These are phyloP conservation scores for Epistrophe grossulariae DNA, from an alignment of 2,888 invertebrate genomes.

Conservation along the genomic window DNA sequence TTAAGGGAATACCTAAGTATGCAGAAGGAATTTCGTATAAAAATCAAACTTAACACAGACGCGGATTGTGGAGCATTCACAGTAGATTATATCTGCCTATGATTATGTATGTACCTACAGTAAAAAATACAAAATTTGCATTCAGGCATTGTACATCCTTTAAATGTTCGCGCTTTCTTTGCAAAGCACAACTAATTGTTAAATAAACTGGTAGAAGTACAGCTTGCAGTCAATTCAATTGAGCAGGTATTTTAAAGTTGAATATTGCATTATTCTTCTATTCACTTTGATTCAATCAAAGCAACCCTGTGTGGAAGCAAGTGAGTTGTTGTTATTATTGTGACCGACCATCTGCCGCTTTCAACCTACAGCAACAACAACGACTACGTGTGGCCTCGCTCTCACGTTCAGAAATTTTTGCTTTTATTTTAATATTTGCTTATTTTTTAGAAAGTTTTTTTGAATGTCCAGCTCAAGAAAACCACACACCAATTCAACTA, in stretches of 20 bases:
- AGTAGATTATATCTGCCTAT: background rate
- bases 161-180: background rate
- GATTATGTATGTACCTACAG: background rate
- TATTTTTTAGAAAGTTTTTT: constrained; percentile 61
- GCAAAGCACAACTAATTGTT: background rate
- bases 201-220: background rate
- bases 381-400: background rate
- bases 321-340: constrained; percentile 14
- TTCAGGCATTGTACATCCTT: background rate
- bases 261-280: background rate
- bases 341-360: constrained; percentile 17
- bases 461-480: constrained; percentile 20
- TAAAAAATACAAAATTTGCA: background rate
- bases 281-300: background rate
- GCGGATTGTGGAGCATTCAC: background rate
- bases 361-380: constrained; percentile 1
- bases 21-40: background rate
- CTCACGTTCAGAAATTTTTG: background rate
- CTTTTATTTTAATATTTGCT: constrained; percentile 25
- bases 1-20: background rate
- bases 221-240: background rate
- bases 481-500: background rate
- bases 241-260: background rate
- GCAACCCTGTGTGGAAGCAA: background rate
- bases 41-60: background rate